These are phyloP conservation scores for Pipistrellus pipistrellus DNA, from an alignment of 2,797 vertebrate genomes.

Conservation along the genomic window DNA sequence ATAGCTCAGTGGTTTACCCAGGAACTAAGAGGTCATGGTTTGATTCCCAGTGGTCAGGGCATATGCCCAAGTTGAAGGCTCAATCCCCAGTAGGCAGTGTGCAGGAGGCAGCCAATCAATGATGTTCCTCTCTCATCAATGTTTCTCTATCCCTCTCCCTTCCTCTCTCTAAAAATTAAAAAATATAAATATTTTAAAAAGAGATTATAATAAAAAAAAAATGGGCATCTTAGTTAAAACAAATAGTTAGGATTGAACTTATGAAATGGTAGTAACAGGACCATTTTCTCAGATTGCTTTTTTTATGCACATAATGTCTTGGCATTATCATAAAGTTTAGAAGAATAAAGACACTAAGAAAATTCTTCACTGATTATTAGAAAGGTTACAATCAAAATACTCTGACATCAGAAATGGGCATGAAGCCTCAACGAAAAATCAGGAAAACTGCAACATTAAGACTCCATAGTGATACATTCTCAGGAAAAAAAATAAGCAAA, in stretches of 20 bases:
- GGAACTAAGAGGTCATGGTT: too few species aligned
- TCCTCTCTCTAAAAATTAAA: too few species aligned
- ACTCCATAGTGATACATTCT: not conserved
- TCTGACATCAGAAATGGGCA: not conserved
- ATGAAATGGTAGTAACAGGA: not conserved
- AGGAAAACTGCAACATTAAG: slow-evolving; percentile 57
- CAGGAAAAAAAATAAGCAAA: slow-evolving; percentile 12
- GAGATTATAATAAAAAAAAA: not conserved
- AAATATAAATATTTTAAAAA: too few species aligned
- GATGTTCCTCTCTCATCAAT: too few species aligned
- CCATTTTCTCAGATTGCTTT: not conserved
- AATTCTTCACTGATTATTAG: slow-evolving; percentile 45
- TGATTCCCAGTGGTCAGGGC: too few species aligned
- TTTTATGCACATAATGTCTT: not conserved
- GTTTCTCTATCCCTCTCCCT: too few species aligned
- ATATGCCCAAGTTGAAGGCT: too few species aligned
- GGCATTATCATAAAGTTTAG: slow-evolving; percentile 31
- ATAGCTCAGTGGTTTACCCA: too few species aligned
- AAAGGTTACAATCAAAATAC: slow-evolving; percentile 22
- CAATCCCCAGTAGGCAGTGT: too few species aligned
- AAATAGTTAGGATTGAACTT: not conserved
- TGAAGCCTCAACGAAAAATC: not conserved
- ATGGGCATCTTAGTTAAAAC: not conserved
- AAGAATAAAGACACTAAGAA: slow-evolving; percentile 5
- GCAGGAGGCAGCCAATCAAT: too few species aligned